A percentile compares a stretch with the other conserved stretches of the same genome.
Conservation (phyloP, 2,113 vertebrate species). For the Xenopus borealis region DNA sequence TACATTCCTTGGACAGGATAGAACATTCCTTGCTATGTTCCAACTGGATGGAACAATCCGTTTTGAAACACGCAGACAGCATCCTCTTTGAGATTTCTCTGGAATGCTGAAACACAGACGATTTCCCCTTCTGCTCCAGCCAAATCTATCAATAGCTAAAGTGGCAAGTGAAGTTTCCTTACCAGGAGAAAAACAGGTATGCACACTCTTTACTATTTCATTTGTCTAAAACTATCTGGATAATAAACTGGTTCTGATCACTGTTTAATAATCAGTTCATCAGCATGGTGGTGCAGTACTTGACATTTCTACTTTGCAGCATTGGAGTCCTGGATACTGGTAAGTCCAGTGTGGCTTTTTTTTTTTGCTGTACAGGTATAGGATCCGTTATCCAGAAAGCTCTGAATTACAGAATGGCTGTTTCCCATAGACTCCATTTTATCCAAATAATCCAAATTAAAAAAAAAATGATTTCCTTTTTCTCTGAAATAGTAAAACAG, state of each 20-base stretch:
- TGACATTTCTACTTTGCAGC: too few species aligned
- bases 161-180: background rate
- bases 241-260: conserved; percentile 7
- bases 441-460: too few species aligned
- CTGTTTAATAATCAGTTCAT: too few species aligned
- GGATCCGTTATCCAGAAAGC: too few species aligned
- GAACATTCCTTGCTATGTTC: conserved; percentile 16
- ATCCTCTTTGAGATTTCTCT: conserved; percentile 25
- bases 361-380: too few species aligned
- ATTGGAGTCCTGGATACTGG: too few species aligned
- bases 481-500: too few species aligned
- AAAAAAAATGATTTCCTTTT: too few species aligned
- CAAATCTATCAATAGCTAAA: conserved; percentile 7
- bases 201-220: background rate
- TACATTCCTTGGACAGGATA: conserved; percentile 27
- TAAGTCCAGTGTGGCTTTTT: too few species aligned
- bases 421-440: too few species aligned
- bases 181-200: conserved; percentile 11
- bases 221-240: conserved; percentile 6
- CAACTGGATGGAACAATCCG: conserved; percentile 13
- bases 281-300: too few species aligned
- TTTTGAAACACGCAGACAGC: conserved; percentile 28
- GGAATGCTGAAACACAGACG: conserved; percentile 29
- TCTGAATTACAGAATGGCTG: too few species aligned
- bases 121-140: conserved; percentile 31